Conservation (phyloP, 2,113 vertebrate species). For the Myrmecobius fasciatus region DNA sequence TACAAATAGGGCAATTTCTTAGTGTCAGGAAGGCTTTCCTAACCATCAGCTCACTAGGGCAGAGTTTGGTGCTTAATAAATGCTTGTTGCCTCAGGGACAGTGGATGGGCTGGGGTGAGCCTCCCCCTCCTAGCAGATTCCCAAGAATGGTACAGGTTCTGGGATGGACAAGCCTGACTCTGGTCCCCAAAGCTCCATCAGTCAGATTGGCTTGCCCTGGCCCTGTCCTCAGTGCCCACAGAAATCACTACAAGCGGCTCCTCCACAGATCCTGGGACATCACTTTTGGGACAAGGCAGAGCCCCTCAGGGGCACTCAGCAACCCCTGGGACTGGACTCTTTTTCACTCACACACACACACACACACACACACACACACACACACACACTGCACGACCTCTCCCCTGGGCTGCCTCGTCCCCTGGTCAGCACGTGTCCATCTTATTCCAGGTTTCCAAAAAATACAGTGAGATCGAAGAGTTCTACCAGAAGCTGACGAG, state of each 20-base stretch:
- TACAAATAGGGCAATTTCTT: no score
- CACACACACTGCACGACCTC: neutral
- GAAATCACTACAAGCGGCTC: neutral
- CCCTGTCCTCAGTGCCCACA: neutral
- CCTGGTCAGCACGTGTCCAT: neutral
- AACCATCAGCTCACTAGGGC: no score
- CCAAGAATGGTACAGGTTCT: neutral
- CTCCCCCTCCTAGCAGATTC: neutral
- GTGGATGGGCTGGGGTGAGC: neutral
- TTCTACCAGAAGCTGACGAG: slow-evolving; percentile 85
- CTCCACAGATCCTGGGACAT: no score
- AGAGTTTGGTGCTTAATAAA: neutral
- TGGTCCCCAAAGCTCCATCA: neutral
- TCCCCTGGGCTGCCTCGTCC: no score
- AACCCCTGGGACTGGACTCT: neutral
- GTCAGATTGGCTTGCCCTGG: neutral
- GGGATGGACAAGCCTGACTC: neutral
- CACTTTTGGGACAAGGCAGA: neutral
- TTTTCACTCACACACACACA: neutral
- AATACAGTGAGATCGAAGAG: slow-evolving; percentile 91
- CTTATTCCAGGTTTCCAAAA: slow-evolving; percentile 88
- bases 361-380: neutral
- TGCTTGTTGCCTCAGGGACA: neutral
- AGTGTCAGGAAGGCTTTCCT: no score
- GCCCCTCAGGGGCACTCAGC: no score